Conservation (phyloP, 2,113 vertebrate genomes). For the Tyto alba region DNA sequence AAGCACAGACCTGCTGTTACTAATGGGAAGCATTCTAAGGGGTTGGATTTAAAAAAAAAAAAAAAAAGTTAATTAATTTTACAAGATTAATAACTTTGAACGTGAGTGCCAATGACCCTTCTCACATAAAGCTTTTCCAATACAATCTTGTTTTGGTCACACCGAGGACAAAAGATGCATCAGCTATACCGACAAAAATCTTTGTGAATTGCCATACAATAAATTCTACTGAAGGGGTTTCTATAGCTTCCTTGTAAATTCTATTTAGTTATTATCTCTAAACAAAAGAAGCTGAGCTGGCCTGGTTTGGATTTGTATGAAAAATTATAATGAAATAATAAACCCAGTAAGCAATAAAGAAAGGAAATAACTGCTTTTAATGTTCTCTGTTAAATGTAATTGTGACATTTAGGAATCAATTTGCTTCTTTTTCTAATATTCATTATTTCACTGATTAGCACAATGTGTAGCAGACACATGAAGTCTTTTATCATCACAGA, state of each 20-base stretch:
- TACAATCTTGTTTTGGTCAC: conserved; percentile 11
- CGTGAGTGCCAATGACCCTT: conserved; percentile 6
- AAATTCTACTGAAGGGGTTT: background rate
- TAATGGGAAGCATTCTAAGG: conserved; percentile 28
- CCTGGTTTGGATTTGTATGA: background rate
- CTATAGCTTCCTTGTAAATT: background rate
- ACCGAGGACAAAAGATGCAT: conserved; percentile 14
- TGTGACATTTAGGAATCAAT: conserved; percentile 19
- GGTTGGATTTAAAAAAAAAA: background rate
- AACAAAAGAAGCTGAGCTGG: conserved; percentile 7
- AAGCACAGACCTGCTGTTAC: conserved; percentile 40
- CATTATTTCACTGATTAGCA: conserved; percentile 1
- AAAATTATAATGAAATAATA: conserved; percentile 25
- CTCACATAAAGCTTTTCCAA: conserved; percentile 39
- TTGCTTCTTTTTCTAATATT: conserved; percentile 7
- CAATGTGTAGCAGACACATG: background rate
- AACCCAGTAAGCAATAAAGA: background rate
- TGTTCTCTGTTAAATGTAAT: conserved; percentile 16
- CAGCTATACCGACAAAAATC: background rate
- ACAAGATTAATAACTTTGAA: conserved; percentile 52
- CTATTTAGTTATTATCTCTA: background rate
- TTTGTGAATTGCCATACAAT: background rate
- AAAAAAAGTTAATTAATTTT: conserved; percentile 61
- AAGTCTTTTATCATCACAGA: background rate
- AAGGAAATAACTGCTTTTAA: conserved; percentile 42